Percentiles rank a stretch among this genome's conserved stretches.
Evolutionary conservation across 2,888 invertebrate species (phyloP).

Genomic region (Criorhina ranunculi): DNA sequence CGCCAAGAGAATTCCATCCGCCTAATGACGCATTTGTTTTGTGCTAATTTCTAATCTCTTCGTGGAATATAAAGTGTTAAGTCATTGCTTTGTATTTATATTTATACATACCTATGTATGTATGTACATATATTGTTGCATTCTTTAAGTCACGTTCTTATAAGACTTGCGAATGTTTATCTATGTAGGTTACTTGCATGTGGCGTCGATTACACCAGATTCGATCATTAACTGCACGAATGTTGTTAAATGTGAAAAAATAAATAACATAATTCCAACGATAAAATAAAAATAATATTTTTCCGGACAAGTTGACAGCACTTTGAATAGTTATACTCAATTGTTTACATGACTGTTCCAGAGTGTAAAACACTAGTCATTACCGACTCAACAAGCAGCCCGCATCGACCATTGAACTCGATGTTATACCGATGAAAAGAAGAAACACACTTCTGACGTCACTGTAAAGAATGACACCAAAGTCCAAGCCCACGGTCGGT

Average conservation of each 20-base stretch:
- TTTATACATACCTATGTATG: too few species aligned
- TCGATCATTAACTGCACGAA: constrained; percentile 36
- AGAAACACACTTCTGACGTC: constrained; percentile 8
- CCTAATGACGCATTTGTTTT: not conserved
- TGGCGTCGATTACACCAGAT: constrained; percentile 19
- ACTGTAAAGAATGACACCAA: constrained; percentile 1
- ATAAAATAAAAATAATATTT: not conserved
- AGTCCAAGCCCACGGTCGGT: constrained; percentile 13
- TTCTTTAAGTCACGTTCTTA: not conserved
- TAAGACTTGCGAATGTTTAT: not conserved
- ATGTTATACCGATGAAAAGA: not conserved
- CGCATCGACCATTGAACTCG: constrained; percentile 33
- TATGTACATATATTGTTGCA: too few species aligned
- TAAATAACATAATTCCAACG: not conserved
- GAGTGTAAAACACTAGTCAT: not conserved
- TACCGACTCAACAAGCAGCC: not conserved
- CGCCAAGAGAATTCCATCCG: not conserved
- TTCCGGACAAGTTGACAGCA: not conserved
- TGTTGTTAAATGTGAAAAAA: constrained; percentile 4
- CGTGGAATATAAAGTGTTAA: not conserved
- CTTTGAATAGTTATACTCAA: not conserved
- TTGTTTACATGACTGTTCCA: constrained; percentile 1
- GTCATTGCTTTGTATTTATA: not conserved
- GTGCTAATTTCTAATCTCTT: constrained; percentile 19
- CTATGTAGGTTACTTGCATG: constrained; percentile 6